These are phyloP conservation scores for Sebastes hubbsi DNA, from an alignment of 2,797 vertebrate genomes.

Conservation along the genomic window DNA sequence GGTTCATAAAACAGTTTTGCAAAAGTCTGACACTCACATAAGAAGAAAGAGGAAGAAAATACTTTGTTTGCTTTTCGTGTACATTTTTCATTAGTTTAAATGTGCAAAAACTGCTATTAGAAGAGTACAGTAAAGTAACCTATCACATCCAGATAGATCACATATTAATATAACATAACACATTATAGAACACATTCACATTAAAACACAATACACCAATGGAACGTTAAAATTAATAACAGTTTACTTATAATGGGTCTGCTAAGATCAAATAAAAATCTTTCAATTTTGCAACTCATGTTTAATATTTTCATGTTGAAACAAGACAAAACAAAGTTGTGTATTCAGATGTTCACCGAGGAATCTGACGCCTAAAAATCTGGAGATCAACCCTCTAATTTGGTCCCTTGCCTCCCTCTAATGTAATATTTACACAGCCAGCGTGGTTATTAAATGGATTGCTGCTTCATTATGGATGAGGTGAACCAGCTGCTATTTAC, in stretches of 20 bases:
- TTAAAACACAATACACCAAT: not conserved
- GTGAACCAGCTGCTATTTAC: slow-evolving; percentile 86
- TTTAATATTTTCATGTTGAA: not conserved
- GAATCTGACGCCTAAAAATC: slow-evolving; percentile 70
- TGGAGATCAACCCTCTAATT: slow-evolving; percentile 78
- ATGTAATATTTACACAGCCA: slow-evolving; percentile 85
- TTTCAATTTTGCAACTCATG: not conserved
- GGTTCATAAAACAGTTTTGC: not conserved
- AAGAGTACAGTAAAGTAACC: no score
- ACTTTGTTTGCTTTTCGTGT: no score
- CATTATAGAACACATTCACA: no score
- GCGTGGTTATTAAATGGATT: slow-evolving; percentile 73
- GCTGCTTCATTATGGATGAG: slow-evolving; percentile 84
- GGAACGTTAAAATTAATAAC: not conserved
- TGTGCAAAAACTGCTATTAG: no score
- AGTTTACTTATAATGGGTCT: not conserved
- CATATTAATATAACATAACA: no score
- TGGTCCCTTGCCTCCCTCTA: slow-evolving; percentile 76
- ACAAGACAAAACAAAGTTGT: slow-evolving; percentile 13
- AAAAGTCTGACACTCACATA: not conserved
- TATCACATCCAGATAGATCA: no score
- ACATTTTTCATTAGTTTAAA: no score
- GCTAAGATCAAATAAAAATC: not conserved
- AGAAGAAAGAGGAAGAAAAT: no score
- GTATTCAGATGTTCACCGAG: slow-evolving; percentile 42